Percentiles rank a stretch among this genome's conserved stretches.
phyloP scores from a whole-genome alignment of 2,888 invertebrate genomes.

The Drosophila neutralis region DNA sequence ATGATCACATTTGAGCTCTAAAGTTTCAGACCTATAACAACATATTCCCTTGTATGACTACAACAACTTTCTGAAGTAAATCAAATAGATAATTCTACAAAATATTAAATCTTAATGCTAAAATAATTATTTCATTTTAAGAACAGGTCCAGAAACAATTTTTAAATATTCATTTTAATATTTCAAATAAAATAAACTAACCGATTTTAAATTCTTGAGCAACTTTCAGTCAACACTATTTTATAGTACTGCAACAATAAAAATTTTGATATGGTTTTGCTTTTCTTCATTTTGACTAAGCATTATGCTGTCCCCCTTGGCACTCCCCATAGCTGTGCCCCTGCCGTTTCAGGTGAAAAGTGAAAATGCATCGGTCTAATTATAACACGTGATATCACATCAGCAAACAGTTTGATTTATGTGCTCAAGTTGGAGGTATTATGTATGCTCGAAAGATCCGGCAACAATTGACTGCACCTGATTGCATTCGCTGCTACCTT shows the following conservation, averaged over 20 bases:
- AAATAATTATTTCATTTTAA: neutral
- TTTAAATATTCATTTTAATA: neutral
- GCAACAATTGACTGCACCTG: constrained; percentile 77
- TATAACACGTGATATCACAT: constrained; percentile 77
- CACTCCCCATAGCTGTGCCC: neutral
- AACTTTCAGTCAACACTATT: neutral
- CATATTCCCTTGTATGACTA: too few relatives aligned
- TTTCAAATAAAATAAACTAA: neutral
- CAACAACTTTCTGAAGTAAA: too few relatives aligned
- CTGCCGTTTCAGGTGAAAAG: constrained; percentile 53
- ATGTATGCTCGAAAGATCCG: constrained; percentile 63
- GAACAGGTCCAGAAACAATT: neutral
- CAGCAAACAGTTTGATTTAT: constrained; percentile 63
- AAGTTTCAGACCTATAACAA: neutral
- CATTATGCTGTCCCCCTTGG: neutral
- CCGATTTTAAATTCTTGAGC: too few relatives aligned
- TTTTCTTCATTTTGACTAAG: neutral
- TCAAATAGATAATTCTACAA: neutral
- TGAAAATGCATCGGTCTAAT: constrained; percentile 78
- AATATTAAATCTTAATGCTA: neutral
- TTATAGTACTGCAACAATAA: neutral
- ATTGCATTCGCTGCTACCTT: constrained; percentile 52
- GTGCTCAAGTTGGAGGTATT: constrained; percentile 24
- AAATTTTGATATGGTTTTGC: neutral
- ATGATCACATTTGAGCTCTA: neutral